Conservation (phyloP, 2,113 vertebrate species). For the Propithecus coquereli region DNA sequence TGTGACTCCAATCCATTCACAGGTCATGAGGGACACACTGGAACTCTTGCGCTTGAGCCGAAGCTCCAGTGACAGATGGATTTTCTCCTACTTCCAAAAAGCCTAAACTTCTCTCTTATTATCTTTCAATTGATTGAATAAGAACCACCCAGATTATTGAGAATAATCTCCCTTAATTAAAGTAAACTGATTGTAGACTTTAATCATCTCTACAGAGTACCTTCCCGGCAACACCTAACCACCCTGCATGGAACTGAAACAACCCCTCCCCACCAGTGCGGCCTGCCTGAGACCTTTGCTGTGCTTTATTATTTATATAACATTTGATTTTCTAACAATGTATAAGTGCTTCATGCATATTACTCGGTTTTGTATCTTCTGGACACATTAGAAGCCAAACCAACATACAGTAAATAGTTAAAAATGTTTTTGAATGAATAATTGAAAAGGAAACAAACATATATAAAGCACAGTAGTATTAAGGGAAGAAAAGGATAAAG, state of each 20-base stretch:
- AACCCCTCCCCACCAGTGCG: background rate
- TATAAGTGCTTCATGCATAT: background rate
- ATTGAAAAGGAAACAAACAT: background rate
- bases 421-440: background rate
- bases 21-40: background rate
- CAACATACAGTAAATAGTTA: background rate
- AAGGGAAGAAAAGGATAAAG: background rate
- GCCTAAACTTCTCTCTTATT: no score
- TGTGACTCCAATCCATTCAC: background rate
- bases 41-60: background rate
- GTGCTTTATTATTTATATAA: background rate
- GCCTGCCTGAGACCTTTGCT: fast-evolving
- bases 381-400: fast-evolving
- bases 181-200: background rate
- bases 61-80: background rate
- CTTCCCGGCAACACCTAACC: background rate
- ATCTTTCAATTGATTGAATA: background rate
- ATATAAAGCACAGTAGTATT: background rate
- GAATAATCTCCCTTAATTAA: background rate
- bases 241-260: background rate
- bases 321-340: background rate
- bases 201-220: background rate
- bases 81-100: background rate
- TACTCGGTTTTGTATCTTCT: background rate
- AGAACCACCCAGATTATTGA: no score